Conservation (phyloP, 2,113 vertebrate genomes). For the Coryphaenoides rupestris region DNA sequence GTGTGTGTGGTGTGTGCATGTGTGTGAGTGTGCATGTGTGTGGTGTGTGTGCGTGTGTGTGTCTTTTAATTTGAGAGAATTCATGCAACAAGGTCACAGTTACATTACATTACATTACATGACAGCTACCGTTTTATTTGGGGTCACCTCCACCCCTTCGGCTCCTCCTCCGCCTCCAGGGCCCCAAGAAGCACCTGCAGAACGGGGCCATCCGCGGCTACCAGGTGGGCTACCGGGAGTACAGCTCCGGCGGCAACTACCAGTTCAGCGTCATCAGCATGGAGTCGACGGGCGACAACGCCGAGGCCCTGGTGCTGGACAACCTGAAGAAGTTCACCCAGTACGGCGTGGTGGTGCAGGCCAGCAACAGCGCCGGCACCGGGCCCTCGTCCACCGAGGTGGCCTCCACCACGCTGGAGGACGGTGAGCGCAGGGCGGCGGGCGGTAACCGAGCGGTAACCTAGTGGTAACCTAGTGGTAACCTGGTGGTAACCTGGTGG, state of each 20-base stretch:
- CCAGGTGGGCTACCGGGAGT: constrained; percentile 95
- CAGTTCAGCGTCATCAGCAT: constrained; percentile 96
- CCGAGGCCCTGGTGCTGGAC: constrained; percentile 88
- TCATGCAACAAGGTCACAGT: not conserved
- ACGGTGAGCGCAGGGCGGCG: constrained; percentile 73
- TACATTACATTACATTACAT: too few relatives aligned
- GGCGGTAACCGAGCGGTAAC: too few relatives aligned
- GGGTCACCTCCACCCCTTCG: not conserved
- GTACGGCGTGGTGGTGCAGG: constrained; percentile 97
- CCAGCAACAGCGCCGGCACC: constrained; percentile 92
- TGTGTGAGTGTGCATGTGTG: too few relatives aligned
- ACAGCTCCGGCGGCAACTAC: constrained; percentile 92
- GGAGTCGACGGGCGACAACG: constrained; percentile 93
- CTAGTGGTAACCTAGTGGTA: too few relatives aligned
- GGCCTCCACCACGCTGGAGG: constrained; percentile 93
- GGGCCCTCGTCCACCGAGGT: constrained; percentile 97
- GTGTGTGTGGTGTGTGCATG: too few relatives aligned
- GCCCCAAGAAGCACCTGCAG: constrained; percentile 93
- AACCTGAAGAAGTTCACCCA: constrained; percentile 97
- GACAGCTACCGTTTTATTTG: not conserved
- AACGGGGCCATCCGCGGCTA: constrained; percentile 95
- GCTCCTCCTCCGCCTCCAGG: constrained; percentile 55
- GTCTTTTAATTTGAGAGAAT: too few relatives aligned
- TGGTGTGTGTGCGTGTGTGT: not conserved
- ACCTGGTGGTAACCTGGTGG: not conserved